Evolutionary conservation across 2,888 invertebrate genomes (phyloP).

Genomic region (Falcaria lacertinaria): DNA sequence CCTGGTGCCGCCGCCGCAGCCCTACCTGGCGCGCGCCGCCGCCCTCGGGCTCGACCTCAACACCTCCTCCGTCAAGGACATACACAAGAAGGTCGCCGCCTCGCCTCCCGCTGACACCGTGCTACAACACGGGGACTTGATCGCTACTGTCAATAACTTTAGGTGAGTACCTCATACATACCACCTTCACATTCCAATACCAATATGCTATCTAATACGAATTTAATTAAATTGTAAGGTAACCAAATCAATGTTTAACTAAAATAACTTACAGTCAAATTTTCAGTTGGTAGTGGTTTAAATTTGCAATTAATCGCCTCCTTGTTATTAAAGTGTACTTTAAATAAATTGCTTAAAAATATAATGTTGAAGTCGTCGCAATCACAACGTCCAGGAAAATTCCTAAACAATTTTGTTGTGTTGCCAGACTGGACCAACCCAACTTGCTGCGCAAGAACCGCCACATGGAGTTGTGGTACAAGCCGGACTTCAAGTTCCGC

Average conservation of each 20-base stretch:
- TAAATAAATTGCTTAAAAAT: no score
- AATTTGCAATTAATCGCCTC: no score
- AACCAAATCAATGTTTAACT: no score
- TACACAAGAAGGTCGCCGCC: slow-evolving; percentile 42
- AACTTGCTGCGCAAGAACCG: slow-evolving; percentile 65
- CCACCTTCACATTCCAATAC: no score
- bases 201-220: no score
- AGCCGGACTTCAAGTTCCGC: slow-evolving; percentile 89
- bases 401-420: no score
- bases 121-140: slow-evolving; percentile 48
- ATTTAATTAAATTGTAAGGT: no score
- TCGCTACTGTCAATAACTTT: slow-evolving; percentile 64
- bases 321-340: no score
- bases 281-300: no score
- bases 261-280: no score
- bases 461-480: slow-evolving; percentile 88
- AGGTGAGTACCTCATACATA: slow-evolving; percentile 37
- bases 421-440: slow-evolving; percentile 60
- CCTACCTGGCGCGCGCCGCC: slow-evolving; percentile 44
- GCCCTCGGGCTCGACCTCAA: slow-evolving; percentile 45
- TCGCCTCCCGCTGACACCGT: slow-evolving; percentile 22
- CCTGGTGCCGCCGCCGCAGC: slow-evolving; percentile 66
- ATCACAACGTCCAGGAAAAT: no score
- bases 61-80: slow-evolving; percentile 47
- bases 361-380: no score